Conservation (phyloP, 1,140 invertebrate species). For the Pachyrhynchus sulphureomaculatus region DNA sequence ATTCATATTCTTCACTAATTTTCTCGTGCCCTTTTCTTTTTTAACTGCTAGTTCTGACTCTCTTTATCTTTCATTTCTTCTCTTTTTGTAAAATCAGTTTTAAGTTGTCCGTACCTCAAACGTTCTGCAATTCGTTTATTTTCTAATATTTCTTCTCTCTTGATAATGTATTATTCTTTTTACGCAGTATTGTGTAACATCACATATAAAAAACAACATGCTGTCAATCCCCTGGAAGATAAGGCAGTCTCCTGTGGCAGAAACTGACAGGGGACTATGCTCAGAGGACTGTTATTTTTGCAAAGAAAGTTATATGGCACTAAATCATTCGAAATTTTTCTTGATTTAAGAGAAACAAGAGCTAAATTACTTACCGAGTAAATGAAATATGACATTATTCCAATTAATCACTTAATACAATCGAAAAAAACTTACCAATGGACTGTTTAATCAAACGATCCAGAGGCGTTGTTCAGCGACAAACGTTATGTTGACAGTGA, state of each 20-base stretch:
- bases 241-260: neutral
- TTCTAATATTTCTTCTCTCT: neutral
- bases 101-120: neutral
- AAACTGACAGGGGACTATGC: neutral
- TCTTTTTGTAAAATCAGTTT: neutral
- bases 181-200: neutral
- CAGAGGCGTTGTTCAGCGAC: too few species aligned
- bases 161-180: neutral
- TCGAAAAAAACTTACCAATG: too few species aligned
- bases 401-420: too few species aligned
- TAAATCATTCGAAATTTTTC: too few species aligned
- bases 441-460: too few species aligned
- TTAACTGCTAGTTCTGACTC: neutral
- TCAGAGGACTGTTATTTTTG: neutral
- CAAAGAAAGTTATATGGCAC: too few species aligned
- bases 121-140: neutral
- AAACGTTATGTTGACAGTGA: too few species aligned
- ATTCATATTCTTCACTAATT: slow-evolving; percentile 33
- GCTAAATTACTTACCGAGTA: too few species aligned
- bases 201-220: neutral
- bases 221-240: neutral
- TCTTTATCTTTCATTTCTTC: neutral
- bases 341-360: too few species aligned
- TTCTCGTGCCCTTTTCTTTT: slow-evolving; percentile 33
- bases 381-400: too few species aligned